phyloP scores from a whole-genome alignment of 2,888 invertebrate genomes.

The Halictus quadricinctus region DNA sequence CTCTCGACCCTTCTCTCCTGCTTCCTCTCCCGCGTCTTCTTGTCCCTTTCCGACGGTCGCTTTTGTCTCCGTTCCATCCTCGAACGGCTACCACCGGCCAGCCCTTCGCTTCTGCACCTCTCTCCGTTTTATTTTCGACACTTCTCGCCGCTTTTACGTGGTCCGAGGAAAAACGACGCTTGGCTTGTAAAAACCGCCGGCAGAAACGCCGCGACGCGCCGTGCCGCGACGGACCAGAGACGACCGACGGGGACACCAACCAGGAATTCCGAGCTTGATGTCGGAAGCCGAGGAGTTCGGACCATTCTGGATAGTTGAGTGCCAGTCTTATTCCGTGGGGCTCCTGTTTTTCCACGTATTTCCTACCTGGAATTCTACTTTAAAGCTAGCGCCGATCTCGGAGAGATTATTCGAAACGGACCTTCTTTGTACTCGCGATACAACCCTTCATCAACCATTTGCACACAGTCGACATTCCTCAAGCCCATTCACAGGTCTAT shows the following conservation, averaged over 20 bases:
- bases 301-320: neutral
- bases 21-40: neutral
- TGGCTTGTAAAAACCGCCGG: conserved; percentile 24
- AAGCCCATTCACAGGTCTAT: no score
- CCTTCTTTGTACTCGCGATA: no score
- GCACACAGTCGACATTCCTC: no score
- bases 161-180: conserved; percentile 29
- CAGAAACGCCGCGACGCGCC: conserved; percentile 1
- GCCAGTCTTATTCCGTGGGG: neutral
- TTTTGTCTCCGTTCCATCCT: conserved; percentile 41
- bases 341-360: neutral
- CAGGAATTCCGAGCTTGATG: conserved; percentile 11
- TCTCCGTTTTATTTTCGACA: conserved; percentile 45
- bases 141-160: conserved; percentile 49
- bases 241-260: neutral
- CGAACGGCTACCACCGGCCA: conserved; percentile 18
- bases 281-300: neutral
- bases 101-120: conserved; percentile 15
- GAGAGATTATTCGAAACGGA: no score
- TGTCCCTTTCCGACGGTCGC: conserved; percentile 8
- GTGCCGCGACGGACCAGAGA: neutral
- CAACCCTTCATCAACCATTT: no score
- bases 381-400: no score
- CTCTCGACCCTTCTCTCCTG: neutral
- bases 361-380: no score